A percentile compares a stretch with the other conserved stretches of the same genome.
phyloP scores from a whole-genome alignment of 2,797 vertebrate genomes.

The Pipistrellus pipistrellus region DNA sequence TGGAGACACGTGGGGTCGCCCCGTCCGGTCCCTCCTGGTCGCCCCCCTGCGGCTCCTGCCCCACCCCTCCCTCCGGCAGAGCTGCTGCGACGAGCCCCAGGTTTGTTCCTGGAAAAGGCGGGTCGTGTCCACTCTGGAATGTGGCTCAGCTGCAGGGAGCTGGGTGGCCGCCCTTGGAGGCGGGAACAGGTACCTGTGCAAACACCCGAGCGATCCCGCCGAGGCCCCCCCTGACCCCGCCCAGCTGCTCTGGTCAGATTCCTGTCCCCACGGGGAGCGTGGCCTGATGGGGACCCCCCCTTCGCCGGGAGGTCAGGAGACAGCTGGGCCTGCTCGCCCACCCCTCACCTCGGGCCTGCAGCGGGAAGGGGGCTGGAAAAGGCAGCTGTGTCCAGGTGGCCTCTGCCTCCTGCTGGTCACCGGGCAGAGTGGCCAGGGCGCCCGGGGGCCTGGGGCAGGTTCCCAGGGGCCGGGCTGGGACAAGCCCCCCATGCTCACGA shows the following conservation, averaged over 20 bases:
- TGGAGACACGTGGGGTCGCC: too few species aligned
- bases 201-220: background rate
- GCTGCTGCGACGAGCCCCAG: too few species aligned
- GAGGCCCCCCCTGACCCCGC: too few species aligned
- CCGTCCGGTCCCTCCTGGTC: too few species aligned
- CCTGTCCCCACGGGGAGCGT: accelerated
- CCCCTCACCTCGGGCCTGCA: background rate
- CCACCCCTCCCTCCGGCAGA: too few species aligned
- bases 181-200: background rate
- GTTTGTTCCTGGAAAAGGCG: background rate
- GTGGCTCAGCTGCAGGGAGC: background rate
- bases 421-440: accelerated
- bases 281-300: too few species aligned
- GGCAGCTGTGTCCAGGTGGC: background rate
- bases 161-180: too few species aligned
- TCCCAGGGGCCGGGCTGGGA: background rate
- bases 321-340: background rate
- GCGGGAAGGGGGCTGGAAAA: background rate
- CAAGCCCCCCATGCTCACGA: too few species aligned
- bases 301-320: background rate
- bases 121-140: background rate
- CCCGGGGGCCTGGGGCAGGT: background rate
- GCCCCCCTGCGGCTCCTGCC: too few species aligned
- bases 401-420: too few species aligned
- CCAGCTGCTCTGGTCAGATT: accelerated